phyloP scores from a whole-genome alignment of 1,140 invertebrate genomes.

The Holcopasites calliopsidis region DNA sequence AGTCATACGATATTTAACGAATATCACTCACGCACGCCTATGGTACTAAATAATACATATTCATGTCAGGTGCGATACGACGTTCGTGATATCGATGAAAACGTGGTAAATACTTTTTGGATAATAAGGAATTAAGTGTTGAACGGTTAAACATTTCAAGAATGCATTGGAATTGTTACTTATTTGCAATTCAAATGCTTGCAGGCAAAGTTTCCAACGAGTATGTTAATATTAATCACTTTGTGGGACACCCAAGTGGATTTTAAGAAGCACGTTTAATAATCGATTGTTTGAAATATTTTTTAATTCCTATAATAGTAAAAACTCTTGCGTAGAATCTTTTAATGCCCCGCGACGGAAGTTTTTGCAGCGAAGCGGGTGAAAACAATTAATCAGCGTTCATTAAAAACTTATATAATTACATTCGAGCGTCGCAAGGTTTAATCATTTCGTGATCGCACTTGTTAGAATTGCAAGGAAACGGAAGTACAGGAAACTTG shows the following conservation, averaged over 20 bases:
- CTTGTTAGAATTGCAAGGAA: conserved; percentile 15
- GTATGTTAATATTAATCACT: too few species aligned
- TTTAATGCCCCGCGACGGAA: background rate
- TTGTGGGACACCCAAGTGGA: too few species aligned
- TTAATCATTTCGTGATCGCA: conserved; percentile 22
- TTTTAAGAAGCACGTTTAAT: too few species aligned
- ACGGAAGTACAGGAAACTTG: conserved; percentile 33
- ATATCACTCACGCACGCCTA: conserved; percentile 52
- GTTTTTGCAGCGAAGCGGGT: background rate
- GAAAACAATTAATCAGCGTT: conserved; percentile 29
- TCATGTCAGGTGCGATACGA: background rate
- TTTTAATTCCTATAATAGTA: too few species aligned
- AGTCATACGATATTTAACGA: conserved; percentile 48
- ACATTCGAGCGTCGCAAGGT: conserved; percentile 25
- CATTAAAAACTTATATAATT: conserved; percentile 30
- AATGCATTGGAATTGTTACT: background rate
- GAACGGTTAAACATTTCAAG: background rate
- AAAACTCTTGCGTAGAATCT: background rate
- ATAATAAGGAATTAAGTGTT: background rate
- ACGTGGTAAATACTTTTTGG: background rate
- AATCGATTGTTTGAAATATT: too few species aligned
- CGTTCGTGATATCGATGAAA: background rate
- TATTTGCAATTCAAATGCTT: background rate
- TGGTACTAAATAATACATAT: conserved; percentile 34
- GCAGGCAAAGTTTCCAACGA: background rate